Evolutionary conservation across 2,113 vertebrate genomes (phyloP).

Genomic region (Antigone vipio): DNA sequence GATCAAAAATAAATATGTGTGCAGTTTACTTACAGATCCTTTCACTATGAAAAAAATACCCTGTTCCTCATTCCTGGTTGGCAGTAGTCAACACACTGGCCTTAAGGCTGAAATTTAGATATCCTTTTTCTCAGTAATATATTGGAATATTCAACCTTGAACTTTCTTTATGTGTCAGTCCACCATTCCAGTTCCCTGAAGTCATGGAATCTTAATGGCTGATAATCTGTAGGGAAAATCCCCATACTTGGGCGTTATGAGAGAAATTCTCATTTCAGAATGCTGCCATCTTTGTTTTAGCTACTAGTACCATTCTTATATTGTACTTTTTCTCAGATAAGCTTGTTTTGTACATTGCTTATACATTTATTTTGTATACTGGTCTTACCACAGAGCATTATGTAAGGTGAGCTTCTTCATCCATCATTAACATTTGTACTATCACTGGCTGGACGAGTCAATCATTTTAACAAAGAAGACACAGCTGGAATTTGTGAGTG

Average conservation of each 20-base stretch:
- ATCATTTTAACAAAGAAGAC: neutral
- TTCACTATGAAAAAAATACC: neutral
- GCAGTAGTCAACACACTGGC: neutral
- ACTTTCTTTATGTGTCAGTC: neutral
- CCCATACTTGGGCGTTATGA: neutral
- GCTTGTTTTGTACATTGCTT: neutral
- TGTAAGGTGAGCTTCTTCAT: neutral
- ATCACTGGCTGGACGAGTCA: neutral
- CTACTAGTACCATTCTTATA: neutral
- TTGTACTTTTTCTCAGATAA: neutral
- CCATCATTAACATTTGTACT: neutral
- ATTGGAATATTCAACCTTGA: neutral
- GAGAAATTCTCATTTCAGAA: neutral
- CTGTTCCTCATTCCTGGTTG: neutral
- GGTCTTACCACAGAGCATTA: neutral
- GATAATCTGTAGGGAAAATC: neutral
- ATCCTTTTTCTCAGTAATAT: neutral
- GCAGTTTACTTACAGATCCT: neutral
- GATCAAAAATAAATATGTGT: neutral
- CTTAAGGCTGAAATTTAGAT: neutral
- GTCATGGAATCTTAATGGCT: neutral
- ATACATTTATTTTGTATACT: neutral
- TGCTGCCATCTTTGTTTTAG: neutral
- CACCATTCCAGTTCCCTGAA: neutral
- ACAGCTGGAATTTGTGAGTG: neutral